Percentiles rank a stretch among this genome's conserved stretches.
phyloP scores from a whole-genome alignment of 2,797 vertebrate species.

The Sebastes minor region DNA sequence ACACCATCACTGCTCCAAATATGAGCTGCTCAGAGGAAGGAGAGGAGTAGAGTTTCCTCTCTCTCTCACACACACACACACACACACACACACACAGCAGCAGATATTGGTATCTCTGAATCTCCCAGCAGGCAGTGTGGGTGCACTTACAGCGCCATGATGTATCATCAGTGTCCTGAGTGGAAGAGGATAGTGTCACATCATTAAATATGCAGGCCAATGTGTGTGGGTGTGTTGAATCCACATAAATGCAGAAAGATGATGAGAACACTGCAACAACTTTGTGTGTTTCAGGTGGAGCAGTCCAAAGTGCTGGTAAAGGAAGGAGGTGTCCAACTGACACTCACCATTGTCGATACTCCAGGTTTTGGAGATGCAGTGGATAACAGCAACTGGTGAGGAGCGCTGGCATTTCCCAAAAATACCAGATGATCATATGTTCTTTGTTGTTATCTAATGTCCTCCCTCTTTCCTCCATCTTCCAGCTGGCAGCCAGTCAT shows the following conservation, averaged over 20 bases:
- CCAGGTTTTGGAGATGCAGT: constrained; percentile 86
- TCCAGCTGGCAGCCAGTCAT: constrained; percentile 84
- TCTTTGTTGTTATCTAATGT: not conserved
- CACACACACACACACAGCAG: not conserved
- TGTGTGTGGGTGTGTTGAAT: constrained; percentile 12
- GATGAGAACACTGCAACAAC: not conserved
- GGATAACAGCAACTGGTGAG: constrained; percentile 87
- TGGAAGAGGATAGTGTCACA: constrained; percentile 28
- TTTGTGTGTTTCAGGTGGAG: constrained; percentile 78
- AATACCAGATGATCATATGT: not conserved
- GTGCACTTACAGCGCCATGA: constrained; percentile 2
- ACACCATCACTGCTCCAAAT: not conserved
- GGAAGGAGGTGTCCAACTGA: constrained; percentile 85
- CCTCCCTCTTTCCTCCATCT: not conserved
- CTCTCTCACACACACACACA: not conserved
- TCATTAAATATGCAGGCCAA: not conserved
- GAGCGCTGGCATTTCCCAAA: not conserved
- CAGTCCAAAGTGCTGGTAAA: constrained; percentile 86
- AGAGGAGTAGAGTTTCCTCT: not conserved
- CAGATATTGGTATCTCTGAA: not conserved
- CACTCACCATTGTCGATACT: constrained; percentile 85
- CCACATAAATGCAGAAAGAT: not conserved
- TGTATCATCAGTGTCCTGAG: constrained; percentile 15
- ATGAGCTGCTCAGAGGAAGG: not conserved
- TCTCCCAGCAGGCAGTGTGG: constrained; percentile 32